These are phyloP conservation scores for Brienomyrus longianalis DNA, from an alignment of 2,113 vertebrate genomes.

Conservation along the genomic window DNA sequence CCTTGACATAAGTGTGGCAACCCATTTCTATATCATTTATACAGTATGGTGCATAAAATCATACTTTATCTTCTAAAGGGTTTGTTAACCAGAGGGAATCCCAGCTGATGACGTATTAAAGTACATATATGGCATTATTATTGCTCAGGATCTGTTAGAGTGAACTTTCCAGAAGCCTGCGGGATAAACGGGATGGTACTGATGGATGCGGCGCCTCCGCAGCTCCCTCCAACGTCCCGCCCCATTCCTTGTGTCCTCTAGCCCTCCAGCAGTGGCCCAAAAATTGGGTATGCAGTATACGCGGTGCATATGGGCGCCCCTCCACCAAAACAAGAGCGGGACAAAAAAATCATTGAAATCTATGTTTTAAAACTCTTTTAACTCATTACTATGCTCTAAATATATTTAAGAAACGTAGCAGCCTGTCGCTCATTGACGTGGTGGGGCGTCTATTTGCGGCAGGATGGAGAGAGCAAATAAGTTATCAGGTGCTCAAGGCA, in stretches of 20 bases:
- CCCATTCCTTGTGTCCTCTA: background rate
- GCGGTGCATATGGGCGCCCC: too few species aligned
- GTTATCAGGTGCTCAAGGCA: too few species aligned
- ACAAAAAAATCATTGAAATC: too few species aligned
- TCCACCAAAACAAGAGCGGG: too few species aligned
- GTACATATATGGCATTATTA: background rate
- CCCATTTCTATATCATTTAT: background rate
- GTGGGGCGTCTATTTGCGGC: too few species aligned
- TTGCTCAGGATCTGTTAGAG: background rate
- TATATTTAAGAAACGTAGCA: too few species aligned
- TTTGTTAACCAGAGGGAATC: background rate
- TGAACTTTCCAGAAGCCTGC: background rate
- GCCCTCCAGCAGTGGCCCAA: background rate
- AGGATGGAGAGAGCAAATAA: too few species aligned
- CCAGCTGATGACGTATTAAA: background rate
- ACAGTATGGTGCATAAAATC: background rate
- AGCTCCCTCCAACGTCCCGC: background rate
- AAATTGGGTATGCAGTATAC: too few species aligned
- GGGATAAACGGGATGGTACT: background rate
- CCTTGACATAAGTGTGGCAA: background rate
- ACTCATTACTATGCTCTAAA: too few species aligned
- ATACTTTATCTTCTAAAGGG: background rate
- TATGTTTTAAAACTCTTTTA: too few species aligned
- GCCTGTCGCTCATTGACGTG: too few species aligned
- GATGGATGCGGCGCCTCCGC: background rate